Evolutionary conservation across 2,113 vertebrate species (phyloP), one percentile per base, ranked within the genome.

Genomic region (Dicrurus megarhynchus): DNA sequence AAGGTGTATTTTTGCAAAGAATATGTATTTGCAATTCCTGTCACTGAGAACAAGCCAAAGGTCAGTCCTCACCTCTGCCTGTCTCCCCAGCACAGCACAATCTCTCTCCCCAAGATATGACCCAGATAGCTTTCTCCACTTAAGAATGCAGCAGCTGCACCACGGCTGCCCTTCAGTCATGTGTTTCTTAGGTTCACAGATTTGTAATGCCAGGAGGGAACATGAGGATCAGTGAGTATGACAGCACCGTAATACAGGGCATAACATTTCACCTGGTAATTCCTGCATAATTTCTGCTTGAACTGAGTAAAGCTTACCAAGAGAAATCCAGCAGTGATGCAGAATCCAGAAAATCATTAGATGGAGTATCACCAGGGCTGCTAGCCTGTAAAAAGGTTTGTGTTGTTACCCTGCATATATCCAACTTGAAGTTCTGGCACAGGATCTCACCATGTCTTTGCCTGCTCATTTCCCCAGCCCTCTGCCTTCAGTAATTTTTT

Each of bases 191-290:
- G 69, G 93, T 91, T 89, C 89, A 87, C 1, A 87, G 77, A 63
- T 94, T 79, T 95, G 94, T 89, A 91, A 82, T 60, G 81, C 89
- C 89, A 71, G 89, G 64, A 87, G 77, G 63, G 87, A 92, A 92
- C 93, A 82, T 68, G 55, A 82, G 64, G 96, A 94, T 95, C 94
- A 78, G 60, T 68, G 89, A 75, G 65, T 87, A 67, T 60, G 77
- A 95, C 91, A 95, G 91, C 73, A 82, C 73, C 4, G 3, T 56
- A 91, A 69, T 76, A 82, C 65, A 53, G 87, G 84, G 74, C 49
- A 16, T 60, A 92, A 89, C 93, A 92, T 91, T 95, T 95, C 94
- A 97, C 91, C 91, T 92, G 81, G 64, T 84, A 91, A 87, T 87
- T 84, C 93, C 87, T 87, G 76, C 44, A 52, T 52, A 77, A 86